A percentile compares a stretch with the other conserved stretches of the same genome.
Conservation (phyloP, 2,797 vertebrate genomes). For the Sebastes hubbsi region DNA sequence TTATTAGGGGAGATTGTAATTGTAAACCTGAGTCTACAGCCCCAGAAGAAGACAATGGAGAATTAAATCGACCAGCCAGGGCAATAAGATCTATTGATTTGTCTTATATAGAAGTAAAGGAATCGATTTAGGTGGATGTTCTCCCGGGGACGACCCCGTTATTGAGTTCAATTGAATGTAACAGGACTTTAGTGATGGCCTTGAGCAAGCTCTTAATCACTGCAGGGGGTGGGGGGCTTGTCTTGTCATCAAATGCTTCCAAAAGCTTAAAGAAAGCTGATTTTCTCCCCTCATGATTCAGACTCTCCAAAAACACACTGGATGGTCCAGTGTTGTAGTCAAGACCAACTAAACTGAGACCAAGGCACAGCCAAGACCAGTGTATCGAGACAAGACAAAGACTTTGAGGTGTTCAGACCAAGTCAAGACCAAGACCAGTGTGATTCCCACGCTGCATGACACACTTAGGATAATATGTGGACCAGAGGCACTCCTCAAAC, state of each 20-base stretch:
- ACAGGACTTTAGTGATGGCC: conserved; percentile 5
- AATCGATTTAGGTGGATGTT: conserved; percentile 37
- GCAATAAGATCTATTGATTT: conserved; percentile 50
- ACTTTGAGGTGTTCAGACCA: too few species aligned
- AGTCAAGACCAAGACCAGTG: too few species aligned
- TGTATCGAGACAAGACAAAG: too few species aligned
- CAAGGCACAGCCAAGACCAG: too few species aligned
- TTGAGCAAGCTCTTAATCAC: background rate
- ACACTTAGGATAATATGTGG: too few species aligned
- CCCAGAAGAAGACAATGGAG: background rate
- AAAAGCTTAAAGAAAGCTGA: background rate
- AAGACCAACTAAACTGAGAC: too few species aligned
- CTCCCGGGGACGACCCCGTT: conserved; percentile 3
- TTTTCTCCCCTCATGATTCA: background rate
- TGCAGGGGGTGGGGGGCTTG: background rate
- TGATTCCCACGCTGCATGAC: too few species aligned
- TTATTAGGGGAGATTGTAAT: conserved; percentile 14
- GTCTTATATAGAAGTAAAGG: conserved; percentile 47
- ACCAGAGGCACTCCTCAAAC: too few species aligned
- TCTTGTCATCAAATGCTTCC: background rate
- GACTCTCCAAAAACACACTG: background rate
- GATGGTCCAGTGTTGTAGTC: background rate
- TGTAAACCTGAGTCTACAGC: conserved; percentile 5
- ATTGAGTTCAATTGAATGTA: conserved; percentile 15
- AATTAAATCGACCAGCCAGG: background rate